A percentile compares a stretch with the other conserved stretches of the same genome.
Evolutionary conservation across 1,140 invertebrate genomes (phyloP).

Genomic region (Ostrea edulis): DNA sequence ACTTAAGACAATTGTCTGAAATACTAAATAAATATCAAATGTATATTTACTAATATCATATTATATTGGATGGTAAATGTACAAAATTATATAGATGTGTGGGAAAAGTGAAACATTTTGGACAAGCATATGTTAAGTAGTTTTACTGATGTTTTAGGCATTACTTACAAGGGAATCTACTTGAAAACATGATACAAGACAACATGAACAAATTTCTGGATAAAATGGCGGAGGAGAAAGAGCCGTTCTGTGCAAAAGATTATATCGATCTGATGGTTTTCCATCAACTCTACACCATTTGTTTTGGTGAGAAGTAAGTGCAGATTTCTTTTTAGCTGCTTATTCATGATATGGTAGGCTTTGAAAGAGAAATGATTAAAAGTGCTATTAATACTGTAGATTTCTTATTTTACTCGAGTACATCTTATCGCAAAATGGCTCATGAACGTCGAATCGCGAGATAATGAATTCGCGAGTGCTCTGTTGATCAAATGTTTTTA

Average conservation of each 20-base stretch:
- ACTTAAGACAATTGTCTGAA: neutral
- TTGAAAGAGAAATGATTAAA: too few relatives aligned
- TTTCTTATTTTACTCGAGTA: too few relatives aligned
- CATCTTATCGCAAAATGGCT: too few relatives aligned
- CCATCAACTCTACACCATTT: slow-evolving; percentile 14
- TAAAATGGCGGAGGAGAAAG: slow-evolving; percentile 34
- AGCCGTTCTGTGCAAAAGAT: neutral
- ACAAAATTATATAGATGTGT: neutral
- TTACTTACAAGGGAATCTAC: slow-evolving; percentile 34
- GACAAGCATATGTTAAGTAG: too few relatives aligned
- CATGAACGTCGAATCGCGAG: too few relatives aligned
- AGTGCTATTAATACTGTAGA: neutral
- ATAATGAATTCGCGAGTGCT: too few relatives aligned
- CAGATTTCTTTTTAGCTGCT: neutral
- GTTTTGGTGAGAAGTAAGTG: slow-evolving; percentile 42
- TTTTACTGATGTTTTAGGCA: slow-evolving; percentile 23
- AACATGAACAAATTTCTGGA: slow-evolving; percentile 7
- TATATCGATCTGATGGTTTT: slow-evolving; percentile 22
- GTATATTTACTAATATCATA: too few relatives aligned
- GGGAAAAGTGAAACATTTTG: neutral
- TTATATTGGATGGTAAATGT: too few relatives aligned
- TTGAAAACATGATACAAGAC: slow-evolving; percentile 38
- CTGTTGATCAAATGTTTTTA: too few relatives aligned
- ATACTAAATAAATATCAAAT: neutral
- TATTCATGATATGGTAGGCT: too few relatives aligned